A percentile compares a stretch with the other conserved stretches of the same genome.
phyloP scores from a whole-genome alignment of 2,888 invertebrate species.

The Hydrotaea cyrtoneurina region DNA sequence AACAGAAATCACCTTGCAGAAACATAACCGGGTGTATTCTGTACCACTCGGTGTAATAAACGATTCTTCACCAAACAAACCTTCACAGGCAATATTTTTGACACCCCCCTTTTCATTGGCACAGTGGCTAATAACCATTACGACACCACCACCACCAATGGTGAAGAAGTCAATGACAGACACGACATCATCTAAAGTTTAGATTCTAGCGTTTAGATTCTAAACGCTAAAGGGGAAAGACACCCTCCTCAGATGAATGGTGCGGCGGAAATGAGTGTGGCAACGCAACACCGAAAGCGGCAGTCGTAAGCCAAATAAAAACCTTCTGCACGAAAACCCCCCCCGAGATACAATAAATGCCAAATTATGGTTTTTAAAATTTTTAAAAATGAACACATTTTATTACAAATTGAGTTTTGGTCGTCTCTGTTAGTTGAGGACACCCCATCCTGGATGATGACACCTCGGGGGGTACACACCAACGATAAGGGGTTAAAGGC shows the following conservation, averaged over 20 bases:
- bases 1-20: too few relatives aligned
- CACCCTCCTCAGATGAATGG: constrained; percentile 43
- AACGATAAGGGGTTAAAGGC: constrained; percentile 49
- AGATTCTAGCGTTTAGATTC: too few relatives aligned
- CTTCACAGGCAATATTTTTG: constrained; percentile 32
- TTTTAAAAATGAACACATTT: constrained; percentile 44
- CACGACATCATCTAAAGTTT: constrained; percentile 34
- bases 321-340: background rate
- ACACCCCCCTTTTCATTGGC: constrained; percentile 48
- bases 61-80: too few relatives aligned
- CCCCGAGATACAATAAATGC: constrained; percentile 51
- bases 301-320: constrained; percentile 22
- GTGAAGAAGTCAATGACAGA: constrained; percentile 60
- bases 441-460: constrained; percentile 12
- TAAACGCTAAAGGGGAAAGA: constrained; percentile 48
- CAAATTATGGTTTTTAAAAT: constrained; percentile 65
- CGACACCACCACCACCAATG: constrained; percentile 53
- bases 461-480: constrained; percentile 55
- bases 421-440: background rate
- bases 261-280: constrained; percentile 56
- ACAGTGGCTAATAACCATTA: constrained; percentile 61
- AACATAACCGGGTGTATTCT: too few relatives aligned
- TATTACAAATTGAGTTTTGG: constrained; percentile 56
- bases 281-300: constrained; percentile 23
- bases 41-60: too few relatives aligned